These are phyloP conservation scores for Halocynthia roretzi DNA, from an alignment of 23 tunicate genomes.

Conservation along the genomic window DNA sequence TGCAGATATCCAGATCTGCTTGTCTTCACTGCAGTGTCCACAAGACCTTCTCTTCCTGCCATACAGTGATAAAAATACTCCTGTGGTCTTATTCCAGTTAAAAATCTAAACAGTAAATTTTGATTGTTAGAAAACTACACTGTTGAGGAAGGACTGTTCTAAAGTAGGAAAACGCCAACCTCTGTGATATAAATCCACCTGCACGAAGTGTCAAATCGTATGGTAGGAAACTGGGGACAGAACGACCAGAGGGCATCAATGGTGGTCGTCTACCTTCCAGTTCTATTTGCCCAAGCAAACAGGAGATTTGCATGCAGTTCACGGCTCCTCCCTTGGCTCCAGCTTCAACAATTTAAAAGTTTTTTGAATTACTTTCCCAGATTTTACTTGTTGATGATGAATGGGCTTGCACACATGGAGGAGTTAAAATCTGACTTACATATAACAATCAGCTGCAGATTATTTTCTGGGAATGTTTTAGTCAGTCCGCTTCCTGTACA, in stretches of 20 bases:
- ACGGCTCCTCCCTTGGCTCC: slow-evolving; percentile 98
- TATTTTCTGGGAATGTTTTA: slow-evolving; percentile 81
- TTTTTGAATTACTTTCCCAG: neutral
- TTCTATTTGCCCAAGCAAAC: slow-evolving; percentile 89
- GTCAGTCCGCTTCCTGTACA: slow-evolving; percentile 74
- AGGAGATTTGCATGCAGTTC: slow-evolving; percentile 88
- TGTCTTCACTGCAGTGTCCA: slow-evolving; percentile 97
- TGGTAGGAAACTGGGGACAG: slow-evolving; percentile 79
- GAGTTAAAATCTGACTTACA: slow-evolving; percentile 28
- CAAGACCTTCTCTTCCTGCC: slow-evolving; percentile 99
- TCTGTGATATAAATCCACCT: slow-evolving; percentile 94
- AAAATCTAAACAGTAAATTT: slow-evolving; percentile 31
- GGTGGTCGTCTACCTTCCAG: slow-evolving; percentile 94
- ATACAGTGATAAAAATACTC: slow-evolving; percentile 93
- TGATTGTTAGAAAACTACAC: too few relatives aligned
- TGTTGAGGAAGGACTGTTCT: too few relatives aligned
- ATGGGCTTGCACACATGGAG: too few relatives aligned
- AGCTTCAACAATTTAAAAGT: slow-evolving; percentile 25
- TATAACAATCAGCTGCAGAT: slow-evolving; percentile 86
- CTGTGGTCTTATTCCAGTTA: slow-evolving; percentile 92
- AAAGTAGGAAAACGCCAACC: slow-evolving; percentile 14
- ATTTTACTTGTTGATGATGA: neutral
- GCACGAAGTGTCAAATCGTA: slow-evolving; percentile 78
- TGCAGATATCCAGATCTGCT: slow-evolving; percentile 95
- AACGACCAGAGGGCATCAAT: slow-evolving; percentile 76